These are phyloP conservation scores for Lithodes maja DNA, from an alignment of 2,888 invertebrate species.

Conservation along the genomic window DNA sequence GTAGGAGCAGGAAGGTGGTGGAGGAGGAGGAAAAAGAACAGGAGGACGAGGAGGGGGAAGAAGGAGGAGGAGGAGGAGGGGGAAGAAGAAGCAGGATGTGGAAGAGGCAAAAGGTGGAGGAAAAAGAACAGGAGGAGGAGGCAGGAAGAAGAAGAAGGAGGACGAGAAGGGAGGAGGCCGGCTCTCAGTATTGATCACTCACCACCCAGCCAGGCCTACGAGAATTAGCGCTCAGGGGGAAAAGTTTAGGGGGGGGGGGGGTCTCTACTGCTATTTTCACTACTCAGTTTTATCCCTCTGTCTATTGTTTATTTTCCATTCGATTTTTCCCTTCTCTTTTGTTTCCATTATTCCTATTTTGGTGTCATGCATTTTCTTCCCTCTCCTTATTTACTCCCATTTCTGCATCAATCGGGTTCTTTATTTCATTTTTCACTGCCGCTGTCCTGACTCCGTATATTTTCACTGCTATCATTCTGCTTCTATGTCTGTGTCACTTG, in stretches of 20 bases:
- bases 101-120: no score
- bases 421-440: background rate
- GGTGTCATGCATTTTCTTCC: background rate
- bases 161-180: conserved; percentile 11
- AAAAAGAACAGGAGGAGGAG: background rate
- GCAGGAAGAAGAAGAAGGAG: background rate
- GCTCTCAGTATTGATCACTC: conserved; percentile 31
- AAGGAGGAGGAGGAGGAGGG: background rate
- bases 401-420: background rate
- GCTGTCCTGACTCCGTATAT: background rate
- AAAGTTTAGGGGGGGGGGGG: conserved; percentile 31
- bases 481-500: background rate
- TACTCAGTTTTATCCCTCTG: background rate
- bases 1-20: background rate
- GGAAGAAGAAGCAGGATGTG: background rate
- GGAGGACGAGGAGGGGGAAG: background rate
- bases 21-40: no score
- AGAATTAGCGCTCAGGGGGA: conserved; percentile 30
- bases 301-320: no score
- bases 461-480: background rate
- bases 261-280: background rate
- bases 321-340: background rate
- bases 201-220: conserved; percentile 38
- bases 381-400: background rate
- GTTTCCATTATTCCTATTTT: background rate